Conservation (phyloP, 2,113 vertebrate species). For the Paracanthobrama guichenoti region DNA sequence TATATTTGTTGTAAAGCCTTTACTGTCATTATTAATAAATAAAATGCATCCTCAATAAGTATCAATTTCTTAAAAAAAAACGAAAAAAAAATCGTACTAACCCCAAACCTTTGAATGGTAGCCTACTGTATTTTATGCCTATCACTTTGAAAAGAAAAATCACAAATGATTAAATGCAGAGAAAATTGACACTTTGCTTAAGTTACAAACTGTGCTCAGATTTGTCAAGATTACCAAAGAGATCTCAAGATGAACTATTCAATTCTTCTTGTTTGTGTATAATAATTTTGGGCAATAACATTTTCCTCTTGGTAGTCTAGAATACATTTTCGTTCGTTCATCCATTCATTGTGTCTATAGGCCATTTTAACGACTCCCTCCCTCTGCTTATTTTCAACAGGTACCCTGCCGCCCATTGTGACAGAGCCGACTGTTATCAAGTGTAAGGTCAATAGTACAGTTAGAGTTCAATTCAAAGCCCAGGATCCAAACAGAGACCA, state of each 20-base stretch:
- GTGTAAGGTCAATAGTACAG: conserved; percentile 67
- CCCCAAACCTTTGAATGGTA: not conserved
- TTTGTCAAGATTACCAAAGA: not conserved
- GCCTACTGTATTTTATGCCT: not conserved
- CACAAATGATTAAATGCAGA: not conserved
- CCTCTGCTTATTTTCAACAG: conserved; percentile 58
- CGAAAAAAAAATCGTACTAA: not conserved
- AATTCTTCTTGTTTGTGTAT: not conserved
- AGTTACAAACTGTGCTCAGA: not conserved
- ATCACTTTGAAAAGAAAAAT: not conserved
- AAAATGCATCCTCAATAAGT: too few species aligned
- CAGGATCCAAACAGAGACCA: conserved; percentile 75
- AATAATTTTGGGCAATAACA: not conserved
- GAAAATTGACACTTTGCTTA: not conserved
- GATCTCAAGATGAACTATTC: not conserved
- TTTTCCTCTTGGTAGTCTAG: not conserved
- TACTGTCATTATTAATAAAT: too few species aligned
- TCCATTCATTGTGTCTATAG: not conserved
- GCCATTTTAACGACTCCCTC: not conserved
- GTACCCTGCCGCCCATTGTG: conserved; percentile 77
- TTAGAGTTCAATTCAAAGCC: conserved; percentile 67
- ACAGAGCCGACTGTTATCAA: conserved; percentile 72
- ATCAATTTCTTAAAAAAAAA: too few species aligned
- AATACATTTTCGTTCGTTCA: not conserved
- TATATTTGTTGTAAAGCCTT: too few species aligned